A percentile compares a stretch with the other conserved stretches of the same genome.
Conservation (phyloP, 2,888 invertebrate species). For the Charanyca ferruginea region DNA sequence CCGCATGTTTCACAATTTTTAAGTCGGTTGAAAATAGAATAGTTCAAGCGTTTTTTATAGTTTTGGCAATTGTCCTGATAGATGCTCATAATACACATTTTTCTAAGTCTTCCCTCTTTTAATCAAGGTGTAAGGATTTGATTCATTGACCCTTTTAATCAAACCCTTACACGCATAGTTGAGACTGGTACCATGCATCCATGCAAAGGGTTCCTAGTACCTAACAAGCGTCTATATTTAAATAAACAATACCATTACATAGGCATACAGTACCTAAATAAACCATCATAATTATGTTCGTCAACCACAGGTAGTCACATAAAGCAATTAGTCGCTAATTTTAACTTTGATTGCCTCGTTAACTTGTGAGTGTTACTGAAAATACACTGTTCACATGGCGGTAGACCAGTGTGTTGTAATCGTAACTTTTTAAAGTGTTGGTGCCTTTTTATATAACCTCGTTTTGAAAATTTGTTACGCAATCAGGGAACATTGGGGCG, state of each 20-base stretch:
- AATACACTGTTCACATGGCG: conserved; percentile 19
- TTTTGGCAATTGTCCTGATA: no score
- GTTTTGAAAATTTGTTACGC: not conserved
- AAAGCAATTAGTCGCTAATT: not conserved
- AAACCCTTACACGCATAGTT: no score
- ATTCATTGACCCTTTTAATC: no score
- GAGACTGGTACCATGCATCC: no score
- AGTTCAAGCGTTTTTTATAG: no score
- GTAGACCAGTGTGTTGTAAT: not conserved
- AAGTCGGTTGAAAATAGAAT: no score
- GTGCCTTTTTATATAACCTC: not conserved
- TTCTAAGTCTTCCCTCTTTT: no score
- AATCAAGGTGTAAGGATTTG: no score
- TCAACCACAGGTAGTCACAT: not conserved
- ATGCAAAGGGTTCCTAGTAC: no score
- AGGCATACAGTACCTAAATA: not conserved
- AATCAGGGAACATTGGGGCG: not conserved
- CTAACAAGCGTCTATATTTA: no score
- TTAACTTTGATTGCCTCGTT: conserved; percentile 25
- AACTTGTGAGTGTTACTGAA: not conserved
- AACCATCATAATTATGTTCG: not conserved
- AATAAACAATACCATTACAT: not conserved
- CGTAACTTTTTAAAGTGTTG: conserved; percentile 5
- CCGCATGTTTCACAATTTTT: no score
- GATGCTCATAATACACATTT: no score